Base-by-base conservation (phyloP, 2,113 vertebrate species). In the Microcebus jonahi region DNA sequence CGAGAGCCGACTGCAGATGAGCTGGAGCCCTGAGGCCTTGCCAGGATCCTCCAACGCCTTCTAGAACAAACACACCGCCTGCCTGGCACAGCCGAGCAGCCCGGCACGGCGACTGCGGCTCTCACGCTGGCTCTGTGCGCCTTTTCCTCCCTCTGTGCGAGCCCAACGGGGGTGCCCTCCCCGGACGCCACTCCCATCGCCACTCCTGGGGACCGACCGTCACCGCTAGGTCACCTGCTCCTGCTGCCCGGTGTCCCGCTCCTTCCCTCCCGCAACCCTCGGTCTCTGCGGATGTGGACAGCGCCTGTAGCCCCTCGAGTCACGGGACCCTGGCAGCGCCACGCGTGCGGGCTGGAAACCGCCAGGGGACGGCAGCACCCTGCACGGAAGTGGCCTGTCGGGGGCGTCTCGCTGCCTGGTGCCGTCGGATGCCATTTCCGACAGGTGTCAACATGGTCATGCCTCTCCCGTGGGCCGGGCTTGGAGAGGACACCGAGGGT, bases 1-100 rank as follows among this genome's bases (percentile, higher is more conserved):
- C 76, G 79, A 93, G 42, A 95, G 86, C 13, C 5, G 73, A 67
- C 48, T 94, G 97, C 85, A 90, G 95, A 65, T 8, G 85, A 31
- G 31, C 86, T 12, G 48, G 11, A 94, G 87, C 73, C 77, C 34
- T 15, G 42, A 77, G n/a, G 45, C 71, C 50, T 39, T 57, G n/a
- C 67, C 82, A 29, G 77, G 67, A 34, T 92, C 95, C 82, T 91
- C 89, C 82, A 79, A 34, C 61, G 18, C 15, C 13, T 88, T 57
- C 36, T 7, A 36, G 70, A 81, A 31, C 3, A 36, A 53, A 18
- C 1, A 17, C 3, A 63, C 57, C 34, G 6, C 92, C 93, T 2
- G n/a, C 86, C 25, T 71, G 36, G 34, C 84, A 67, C 63, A 23
- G 73, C 27, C 13, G 81, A 97, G 97, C 90, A 67, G 67, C n/a